Evolutionary conservation across 2,113 vertebrate species (phyloP), one percentile per base, ranked within the genome.

Genomic region (Sebastes fasciatus): DNA sequence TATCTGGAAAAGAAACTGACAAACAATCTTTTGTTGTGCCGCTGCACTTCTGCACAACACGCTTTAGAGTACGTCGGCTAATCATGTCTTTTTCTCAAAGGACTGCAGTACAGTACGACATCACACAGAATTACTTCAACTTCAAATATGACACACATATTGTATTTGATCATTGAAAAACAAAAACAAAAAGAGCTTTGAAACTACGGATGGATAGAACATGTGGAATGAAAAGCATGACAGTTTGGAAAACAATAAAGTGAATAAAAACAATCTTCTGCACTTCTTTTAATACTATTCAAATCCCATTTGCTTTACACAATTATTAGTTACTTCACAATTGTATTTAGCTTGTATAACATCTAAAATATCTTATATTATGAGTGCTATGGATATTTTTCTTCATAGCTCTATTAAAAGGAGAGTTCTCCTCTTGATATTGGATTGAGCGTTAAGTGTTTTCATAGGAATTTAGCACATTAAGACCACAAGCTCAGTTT

Each of bases 401-500:
- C 34, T 68, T 52, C 40, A 43, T 7, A 21, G 17, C 6, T 70
- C 23, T 19, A 9, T 55, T 70, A 67, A 65, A 34, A 52, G 21
- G 26, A 46, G 34, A 60, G 34, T 10, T 49, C 3, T 58, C 6
- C 8, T 79, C 43, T 21, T 76, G 61, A 89, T 88, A 85, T 79
- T 79, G 52, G 79, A 89, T 71, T 78, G 23, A 64, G 57, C 74
- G 51, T 80, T 83, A 82, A 85, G 82, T 90, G 84, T 92, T 93
- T 93, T 92, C 82, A 89, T 88, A 84, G 70, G 80, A 93, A 91
- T 93, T 90, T 87, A 93, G 85, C 83, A 84, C 87, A 93, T 92
- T 90, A 91, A 92, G 80, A 90, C 82, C 82, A 87, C 83, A 89
- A 72, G 80, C 89, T 94, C 85, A 74, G 77, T 94, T 90, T 93